These are phyloP conservation scores for Tortricodes alternella DNA, from an alignment of 2,888 invertebrate genomes.

Conservation along the genomic window DNA sequence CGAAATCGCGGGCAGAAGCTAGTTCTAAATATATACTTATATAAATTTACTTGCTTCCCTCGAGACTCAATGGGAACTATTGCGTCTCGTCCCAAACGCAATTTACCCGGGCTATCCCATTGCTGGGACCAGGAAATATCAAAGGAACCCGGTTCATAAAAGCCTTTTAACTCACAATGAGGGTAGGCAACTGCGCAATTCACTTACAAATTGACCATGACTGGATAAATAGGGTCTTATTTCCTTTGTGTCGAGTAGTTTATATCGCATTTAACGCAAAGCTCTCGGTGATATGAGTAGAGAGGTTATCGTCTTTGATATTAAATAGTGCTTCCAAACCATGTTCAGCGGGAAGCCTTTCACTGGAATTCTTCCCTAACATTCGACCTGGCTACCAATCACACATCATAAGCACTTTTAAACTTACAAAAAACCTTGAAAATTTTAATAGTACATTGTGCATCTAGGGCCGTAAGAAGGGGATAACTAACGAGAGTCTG, in stretches of 20 bases:
- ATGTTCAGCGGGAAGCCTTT: too few species aligned
- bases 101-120: slow-evolving; percentile 11
- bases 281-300: background rate
- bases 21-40: too few species aligned
- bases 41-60: too few species aligned
- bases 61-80: slow-evolving; percentile 7
- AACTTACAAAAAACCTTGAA: too few species aligned
- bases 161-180: slow-evolving; percentile 1
- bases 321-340: too few species aligned
- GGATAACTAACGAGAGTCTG: too few species aligned
- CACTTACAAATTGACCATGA: slow-evolving; percentile 24
- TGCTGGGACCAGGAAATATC: slow-evolving; percentile 16
- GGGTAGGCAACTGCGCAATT: slow-evolving; percentile 7
- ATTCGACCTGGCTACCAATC: too few species aligned
- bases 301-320: background rate
- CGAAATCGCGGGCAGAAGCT: too few species aligned
- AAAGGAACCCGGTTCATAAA: slow-evolving; percentile 25
- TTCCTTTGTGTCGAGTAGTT: slow-evolving; percentile 7
- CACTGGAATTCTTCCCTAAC: too few species aligned
- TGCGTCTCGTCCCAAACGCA: slow-evolving; percentile 8
- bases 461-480: too few species aligned
- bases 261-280: background rate
- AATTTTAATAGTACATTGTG: too few species aligned
- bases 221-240: slow-evolving; percentile 20
- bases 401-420: too few species aligned